Conservation (phyloP, 37 sponge, comb jelly and placozoan genomes). For the Chondrosia reniformis region DNA sequence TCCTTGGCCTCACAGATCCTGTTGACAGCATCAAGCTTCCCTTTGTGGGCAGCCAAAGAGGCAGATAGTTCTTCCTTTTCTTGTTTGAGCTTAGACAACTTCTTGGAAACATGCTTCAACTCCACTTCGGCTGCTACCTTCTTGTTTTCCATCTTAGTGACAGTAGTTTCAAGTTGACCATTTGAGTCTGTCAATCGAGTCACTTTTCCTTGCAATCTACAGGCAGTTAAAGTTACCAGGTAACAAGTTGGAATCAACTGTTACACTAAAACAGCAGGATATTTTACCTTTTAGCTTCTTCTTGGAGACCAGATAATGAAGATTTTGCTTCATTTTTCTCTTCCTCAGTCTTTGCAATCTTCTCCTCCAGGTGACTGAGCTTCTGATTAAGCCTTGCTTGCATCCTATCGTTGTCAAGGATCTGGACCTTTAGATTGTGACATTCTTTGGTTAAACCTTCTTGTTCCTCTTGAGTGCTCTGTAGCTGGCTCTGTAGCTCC, state of each 20-base stretch:
- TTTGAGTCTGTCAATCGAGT: constrained; percentile 38
- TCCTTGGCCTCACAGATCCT: constrained; percentile 23
- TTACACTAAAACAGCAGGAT: neutral
- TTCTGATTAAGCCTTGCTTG: constrained; percentile 7
- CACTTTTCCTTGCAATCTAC: constrained; percentile 19
- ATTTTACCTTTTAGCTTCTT: neutral
- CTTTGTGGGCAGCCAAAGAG: neutral
- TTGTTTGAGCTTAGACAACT: constrained; percentile 5
- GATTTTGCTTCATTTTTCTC: neutral
- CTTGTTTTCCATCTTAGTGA: constrained; percentile 36
- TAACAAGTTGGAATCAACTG: neutral
- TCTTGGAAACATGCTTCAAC: constrained; percentile 23
- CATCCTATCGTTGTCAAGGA: constrained; percentile 14
- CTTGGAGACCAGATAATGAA: neutral
- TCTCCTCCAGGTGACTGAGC: constrained; percentile 13
- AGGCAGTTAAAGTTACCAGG: neutral
- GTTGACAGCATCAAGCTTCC: constrained; percentile 30
- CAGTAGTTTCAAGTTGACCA: constrained; percentile 29
- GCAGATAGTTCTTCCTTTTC: constrained; percentile 25
- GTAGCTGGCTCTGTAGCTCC: constrained; percentile 25
- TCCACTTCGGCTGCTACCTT: constrained; percentile 23
- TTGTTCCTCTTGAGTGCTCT: constrained; percentile 26
- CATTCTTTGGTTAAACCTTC: constrained; percentile 15
- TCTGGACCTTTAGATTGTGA: constrained; percentile 2
- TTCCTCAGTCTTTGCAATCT: constrained; percentile 24